These are phyloP conservation scores for Huso huso DNA, from an alignment of 2,797 vertebrate species.

Conservation along the genomic window DNA sequence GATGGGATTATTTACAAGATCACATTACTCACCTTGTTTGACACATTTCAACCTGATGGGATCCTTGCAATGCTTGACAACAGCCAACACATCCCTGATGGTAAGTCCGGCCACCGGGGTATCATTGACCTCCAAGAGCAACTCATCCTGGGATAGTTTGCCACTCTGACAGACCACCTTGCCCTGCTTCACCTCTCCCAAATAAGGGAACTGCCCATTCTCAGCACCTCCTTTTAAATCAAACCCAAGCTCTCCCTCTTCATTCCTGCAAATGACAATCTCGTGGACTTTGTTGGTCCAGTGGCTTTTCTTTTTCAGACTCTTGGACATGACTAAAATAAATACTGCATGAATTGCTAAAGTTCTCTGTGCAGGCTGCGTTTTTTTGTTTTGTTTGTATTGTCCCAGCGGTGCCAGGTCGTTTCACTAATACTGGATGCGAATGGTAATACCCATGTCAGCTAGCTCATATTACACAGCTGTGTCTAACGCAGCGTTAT, in stretches of 20 bases:
- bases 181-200: slow-evolving; percentile 82
- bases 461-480: slow-evolving; percentile 36
- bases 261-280: slow-evolving; percentile 73
- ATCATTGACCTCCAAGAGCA: slow-evolving; percentile 92
- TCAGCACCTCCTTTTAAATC: slow-evolving; percentile 88
- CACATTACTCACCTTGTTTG: slow-evolving; percentile 76
- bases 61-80: slow-evolving; percentile 90
- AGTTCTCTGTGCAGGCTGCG: slow-evolving; percentile 41
- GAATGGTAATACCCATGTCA: slow-evolving; percentile 47
- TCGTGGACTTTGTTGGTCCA: slow-evolving; percentile 96
- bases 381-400: slow-evolving; percentile 15
- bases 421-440: slow-evolving; percentile 30
- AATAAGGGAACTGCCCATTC: slow-evolving; percentile 86
- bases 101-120: slow-evolving; percentile 93
- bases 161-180: slow-evolving; percentile 75
- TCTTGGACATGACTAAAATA: slow-evolving; percentile 85
- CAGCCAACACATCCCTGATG: slow-evolving; percentile 88
- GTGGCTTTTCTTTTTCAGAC: slow-evolving; percentile 91
- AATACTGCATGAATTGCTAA: slow-evolving; percentile 43
- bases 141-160: slow-evolving; percentile 57
- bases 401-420: slow-evolving; percentile 24
- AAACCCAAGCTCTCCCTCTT: slow-evolving; percentile 78
- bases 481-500: slow-evolving; percentile 48
- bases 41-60: slow-evolving; percentile 92
- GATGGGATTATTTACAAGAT: slow-evolving; percentile 5